These are phyloP conservation scores for Brachionus rubens DNA, from an alignment of 1,140 invertebrate species.

Conservation along the genomic window DNA sequence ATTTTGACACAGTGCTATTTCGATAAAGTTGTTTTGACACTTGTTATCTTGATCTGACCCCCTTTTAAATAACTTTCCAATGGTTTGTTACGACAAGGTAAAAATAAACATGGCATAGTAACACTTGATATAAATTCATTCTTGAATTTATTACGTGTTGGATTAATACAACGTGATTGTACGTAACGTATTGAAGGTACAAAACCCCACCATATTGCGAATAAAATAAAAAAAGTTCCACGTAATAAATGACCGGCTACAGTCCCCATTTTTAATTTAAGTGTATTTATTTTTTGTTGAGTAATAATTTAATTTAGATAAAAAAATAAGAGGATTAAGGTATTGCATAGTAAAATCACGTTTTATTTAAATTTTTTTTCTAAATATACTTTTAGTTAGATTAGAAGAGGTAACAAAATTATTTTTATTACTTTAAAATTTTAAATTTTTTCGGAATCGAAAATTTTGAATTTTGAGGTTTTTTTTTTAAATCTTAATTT, in stretches of 20 bases:
- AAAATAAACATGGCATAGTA: conserved; percentile 9
- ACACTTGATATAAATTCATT: not conserved
- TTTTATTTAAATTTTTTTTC: no score
- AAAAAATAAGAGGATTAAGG: no score
- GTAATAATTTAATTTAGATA: no score
- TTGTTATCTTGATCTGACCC: not conserved
- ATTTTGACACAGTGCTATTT: not conserved
- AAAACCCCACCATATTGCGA: conserved; percentile 60
- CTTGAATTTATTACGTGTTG: no score
- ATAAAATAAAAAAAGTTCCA: conserved; percentile 62
- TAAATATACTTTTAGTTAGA: no score
- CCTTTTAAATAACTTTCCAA: not conserved
- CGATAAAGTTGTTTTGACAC: not conserved
- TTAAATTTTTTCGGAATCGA: no score
- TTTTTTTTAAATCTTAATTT: no score
- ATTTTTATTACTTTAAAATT: no score
- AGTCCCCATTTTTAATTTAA: conserved; percentile 61
- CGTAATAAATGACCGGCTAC: conserved; percentile 62
- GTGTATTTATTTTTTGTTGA: no score
- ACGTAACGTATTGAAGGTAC: not conserved
- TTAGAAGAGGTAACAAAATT: no score
- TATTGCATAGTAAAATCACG: no score
- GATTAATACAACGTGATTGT: not conserved
- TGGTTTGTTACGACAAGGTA: not conserved
- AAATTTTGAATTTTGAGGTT: no score